A percentile compares a stretch with the other conserved stretches of the same genome.
Evolutionary conservation across 1,140 invertebrate genomes (phyloP).

Genomic region (Drosophila sucinea): DNA sequence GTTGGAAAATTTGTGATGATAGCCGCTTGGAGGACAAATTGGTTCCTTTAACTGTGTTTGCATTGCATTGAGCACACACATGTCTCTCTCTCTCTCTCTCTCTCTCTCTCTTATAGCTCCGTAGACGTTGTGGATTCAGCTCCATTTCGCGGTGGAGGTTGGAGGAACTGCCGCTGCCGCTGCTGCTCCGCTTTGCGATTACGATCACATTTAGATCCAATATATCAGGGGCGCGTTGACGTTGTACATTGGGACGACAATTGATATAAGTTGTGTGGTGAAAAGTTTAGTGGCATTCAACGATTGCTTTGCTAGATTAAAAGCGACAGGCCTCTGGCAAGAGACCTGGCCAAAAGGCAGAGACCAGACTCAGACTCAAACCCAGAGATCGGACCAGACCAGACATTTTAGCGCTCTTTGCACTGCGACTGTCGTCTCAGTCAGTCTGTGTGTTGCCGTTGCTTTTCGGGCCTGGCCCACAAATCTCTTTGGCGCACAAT

Average conservation of each 20-base stretch:
- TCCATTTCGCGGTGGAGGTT: slow-evolving; percentile 32
- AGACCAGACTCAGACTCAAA: neutral
- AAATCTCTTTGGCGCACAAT: slow-evolving; percentile 76
- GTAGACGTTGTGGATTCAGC: slow-evolving; percentile 52
- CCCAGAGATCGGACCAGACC: neutral
- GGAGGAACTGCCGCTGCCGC: slow-evolving; percentile 43
- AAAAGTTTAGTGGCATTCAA: slow-evolving; percentile 83
- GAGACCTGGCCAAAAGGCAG: slow-evolving; percentile 11
- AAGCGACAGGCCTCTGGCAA: slow-evolving; percentile 65
- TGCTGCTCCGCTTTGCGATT: slow-evolving; percentile 76
- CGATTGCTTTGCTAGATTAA: slow-evolving; percentile 82
- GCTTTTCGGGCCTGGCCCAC: slow-evolving; percentile 59
- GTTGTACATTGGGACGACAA: slow-evolving; percentile 82
- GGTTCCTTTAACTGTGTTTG: slow-evolving; percentile 55
- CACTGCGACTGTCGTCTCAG: slow-evolving; percentile 12
- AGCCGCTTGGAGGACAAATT: slow-evolving; percentile 66
- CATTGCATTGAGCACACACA: slow-evolving; percentile 13
- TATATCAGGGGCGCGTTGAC: slow-evolving; percentile 82
- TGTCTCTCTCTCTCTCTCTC: neutral
- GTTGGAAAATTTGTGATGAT: slow-evolving; percentile 64
- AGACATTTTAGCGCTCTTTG: slow-evolving; percentile 16
- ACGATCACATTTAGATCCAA: slow-evolving; percentile 83
- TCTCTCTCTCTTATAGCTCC: neutral
- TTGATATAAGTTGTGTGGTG: slow-evolving; percentile 83
- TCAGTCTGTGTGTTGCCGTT: slow-evolving; percentile 15